phyloP scores from a whole-genome alignment of 2,888 invertebrate species.

The Digitonthophagus gazella region DNA sequence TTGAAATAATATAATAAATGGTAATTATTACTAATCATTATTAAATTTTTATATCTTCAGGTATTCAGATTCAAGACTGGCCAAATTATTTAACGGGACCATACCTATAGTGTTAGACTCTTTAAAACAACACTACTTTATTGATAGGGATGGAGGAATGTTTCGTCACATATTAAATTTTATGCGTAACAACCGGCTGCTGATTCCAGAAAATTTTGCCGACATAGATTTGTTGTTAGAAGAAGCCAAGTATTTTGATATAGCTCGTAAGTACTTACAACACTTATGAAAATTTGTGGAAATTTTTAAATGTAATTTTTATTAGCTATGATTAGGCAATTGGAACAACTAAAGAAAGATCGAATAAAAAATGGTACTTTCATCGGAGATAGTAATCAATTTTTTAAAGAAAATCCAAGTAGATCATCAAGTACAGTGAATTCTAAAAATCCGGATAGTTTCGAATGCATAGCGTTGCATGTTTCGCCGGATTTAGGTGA shows the following conservation, averaged over 20 bases:
- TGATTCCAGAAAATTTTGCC: conserved; percentile 83
- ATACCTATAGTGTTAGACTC: conserved; percentile 95
- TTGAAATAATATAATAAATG: not conserved
- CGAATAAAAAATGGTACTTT: conserved; percentile 59
- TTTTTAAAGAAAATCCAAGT: conserved; percentile 21
- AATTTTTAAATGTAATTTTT: conserved; percentile 28
- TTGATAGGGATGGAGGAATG: conserved; percentile 96
- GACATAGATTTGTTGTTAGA: conserved; percentile 84
- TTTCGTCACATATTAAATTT: conserved; percentile 97
- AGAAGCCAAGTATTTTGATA: conserved; percentile 89
- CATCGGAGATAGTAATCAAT: conserved; percentile 28
- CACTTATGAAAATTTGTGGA: not conserved
- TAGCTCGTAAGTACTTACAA: conserved; percentile 73
- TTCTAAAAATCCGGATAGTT: conserved; percentile 47
- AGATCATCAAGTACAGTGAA: conserved; percentile 32
- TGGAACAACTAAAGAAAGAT: conserved; percentile 72
- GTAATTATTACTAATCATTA: not conserved
- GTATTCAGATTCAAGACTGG: conserved; percentile 88
- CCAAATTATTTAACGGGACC: conserved; percentile 90
- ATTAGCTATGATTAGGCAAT: conserved; percentile 70
- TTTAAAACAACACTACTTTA: conserved; percentile 97
- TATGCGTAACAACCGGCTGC: conserved; percentile 84
- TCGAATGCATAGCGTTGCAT: conserved; percentile 78
- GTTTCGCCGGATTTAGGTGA: conserved; percentile 80
- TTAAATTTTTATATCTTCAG: conserved; percentile 56